Conservation (phyloP, 1,140 invertebrate genomes). For the Homarus americanus region DNA sequence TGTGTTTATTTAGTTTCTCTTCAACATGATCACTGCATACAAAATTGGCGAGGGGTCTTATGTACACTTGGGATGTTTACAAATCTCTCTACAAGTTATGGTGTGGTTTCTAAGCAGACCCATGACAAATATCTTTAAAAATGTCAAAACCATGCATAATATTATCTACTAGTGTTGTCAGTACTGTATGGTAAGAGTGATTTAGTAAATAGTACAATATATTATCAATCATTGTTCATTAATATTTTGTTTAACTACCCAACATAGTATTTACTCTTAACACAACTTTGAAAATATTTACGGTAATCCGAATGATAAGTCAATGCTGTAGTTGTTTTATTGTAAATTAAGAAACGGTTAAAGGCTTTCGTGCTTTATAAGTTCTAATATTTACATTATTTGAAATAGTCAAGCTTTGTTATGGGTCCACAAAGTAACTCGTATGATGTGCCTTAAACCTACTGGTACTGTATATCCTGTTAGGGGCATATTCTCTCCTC, state of each 20-base stretch:
- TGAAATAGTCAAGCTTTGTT: neutral
- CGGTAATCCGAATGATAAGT: no score
- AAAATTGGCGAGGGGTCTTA: conserved; percentile 7
- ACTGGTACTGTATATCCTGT: neutral
- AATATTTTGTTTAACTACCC: no score
- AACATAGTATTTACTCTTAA: no score
- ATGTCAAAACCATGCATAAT: neutral
- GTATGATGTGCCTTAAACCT: neutral
- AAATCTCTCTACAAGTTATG: conserved; percentile 8
- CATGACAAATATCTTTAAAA: neutral
- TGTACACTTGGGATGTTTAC: conserved; percentile 13
- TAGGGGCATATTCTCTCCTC: neutral
- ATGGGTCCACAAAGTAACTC: neutral
- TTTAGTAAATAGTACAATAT: no score
- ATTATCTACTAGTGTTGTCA: neutral
- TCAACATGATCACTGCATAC: conserved; percentile 14
- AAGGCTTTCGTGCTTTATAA: no score
- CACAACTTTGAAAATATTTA: no score
- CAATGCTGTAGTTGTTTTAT: no score
- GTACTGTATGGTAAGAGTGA: no score
- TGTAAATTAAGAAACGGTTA: no score
- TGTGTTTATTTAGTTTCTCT: neutral
- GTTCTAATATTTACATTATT: no score
- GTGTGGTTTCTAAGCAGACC: neutral
- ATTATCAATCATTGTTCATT: no score